A percentile compares a stretch with the other conserved stretches of the same genome.
These are phyloP conservation scores for Aurelia aurita DNA, from an alignment of 30 jellyfish, hydroid and myxozoan genomes.

Conservation along the genomic window DNA sequence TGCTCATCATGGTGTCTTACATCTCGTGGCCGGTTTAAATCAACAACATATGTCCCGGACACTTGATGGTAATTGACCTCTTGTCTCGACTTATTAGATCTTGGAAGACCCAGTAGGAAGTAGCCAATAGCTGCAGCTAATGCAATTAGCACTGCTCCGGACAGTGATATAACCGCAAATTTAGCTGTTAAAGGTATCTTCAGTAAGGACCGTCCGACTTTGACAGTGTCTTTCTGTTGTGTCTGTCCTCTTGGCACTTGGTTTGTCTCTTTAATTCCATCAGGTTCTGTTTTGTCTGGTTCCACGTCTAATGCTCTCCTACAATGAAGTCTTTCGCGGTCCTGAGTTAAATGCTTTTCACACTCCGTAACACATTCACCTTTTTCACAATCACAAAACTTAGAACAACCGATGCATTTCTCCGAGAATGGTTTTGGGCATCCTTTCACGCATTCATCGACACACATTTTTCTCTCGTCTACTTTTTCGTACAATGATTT, in stretches of 20 bases:
- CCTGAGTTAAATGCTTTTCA: conserved; percentile 51
- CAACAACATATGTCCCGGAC: conserved; percentile 56
- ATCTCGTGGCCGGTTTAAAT: conserved; percentile 43
- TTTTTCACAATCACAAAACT: conserved; percentile 91
- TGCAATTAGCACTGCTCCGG: conserved; percentile 80
- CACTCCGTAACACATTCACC: conserved; percentile 95
- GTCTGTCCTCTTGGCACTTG: neutral
- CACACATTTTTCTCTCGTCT: conserved; percentile 89
- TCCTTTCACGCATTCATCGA: conserved; percentile 82
- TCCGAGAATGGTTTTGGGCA: conserved; percentile 89
- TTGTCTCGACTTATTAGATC: conserved; percentile 1
- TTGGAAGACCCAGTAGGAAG: conserved; percentile 82
- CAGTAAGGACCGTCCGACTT: conserved; percentile 64
- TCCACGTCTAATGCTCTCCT: conserved; percentile 70
- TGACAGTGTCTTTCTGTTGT: conserved; percentile 13
- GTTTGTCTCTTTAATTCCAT: neutral
- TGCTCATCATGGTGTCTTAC: conserved; percentile 48
- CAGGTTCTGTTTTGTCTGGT: neutral
- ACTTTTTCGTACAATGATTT: conserved; percentile 53
- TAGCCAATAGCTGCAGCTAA: conserved; percentile 89
- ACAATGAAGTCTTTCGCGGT: conserved; percentile 85
- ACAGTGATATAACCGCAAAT: conserved; percentile 82
- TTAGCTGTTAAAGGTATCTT: conserved; percentile 89
- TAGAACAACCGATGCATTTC: conserved; percentile 82
- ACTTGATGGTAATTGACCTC: conserved; percentile 58